Conservation (phyloP, 2,113 vertebrate species). For the Phoenicopterus ruber region DNA sequence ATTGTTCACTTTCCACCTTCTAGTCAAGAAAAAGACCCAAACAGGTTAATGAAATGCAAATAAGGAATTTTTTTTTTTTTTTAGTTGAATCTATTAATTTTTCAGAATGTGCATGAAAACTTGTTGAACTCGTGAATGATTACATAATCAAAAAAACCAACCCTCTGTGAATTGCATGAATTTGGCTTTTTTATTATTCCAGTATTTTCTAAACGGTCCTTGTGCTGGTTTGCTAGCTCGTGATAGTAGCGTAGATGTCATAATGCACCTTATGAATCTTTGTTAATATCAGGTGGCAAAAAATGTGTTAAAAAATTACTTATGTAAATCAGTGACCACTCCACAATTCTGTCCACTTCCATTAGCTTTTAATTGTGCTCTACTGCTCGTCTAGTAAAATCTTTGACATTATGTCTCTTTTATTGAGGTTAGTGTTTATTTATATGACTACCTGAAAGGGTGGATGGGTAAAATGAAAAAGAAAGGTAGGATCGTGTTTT, state of each 20-base stretch:
- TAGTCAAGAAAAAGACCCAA: neutral
- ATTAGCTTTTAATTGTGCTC: neutral
- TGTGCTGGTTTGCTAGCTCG: neutral
- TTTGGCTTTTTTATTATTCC: neutral
- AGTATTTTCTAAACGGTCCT: neutral
- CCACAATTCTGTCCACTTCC: neutral
- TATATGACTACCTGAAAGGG: neutral
- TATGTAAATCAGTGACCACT: neutral
- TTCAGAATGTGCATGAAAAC: neutral
- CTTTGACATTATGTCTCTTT: neutral
- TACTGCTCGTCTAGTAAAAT: neutral
- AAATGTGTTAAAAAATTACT: neutral
- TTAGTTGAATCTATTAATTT: neutral
- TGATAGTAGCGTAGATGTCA: neutral
- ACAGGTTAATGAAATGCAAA: neutral
- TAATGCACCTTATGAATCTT: neutral
- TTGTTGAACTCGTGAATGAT: neutral
- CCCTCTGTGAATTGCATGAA: neutral
- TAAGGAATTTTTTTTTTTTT: neutral
- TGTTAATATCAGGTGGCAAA: neutral
- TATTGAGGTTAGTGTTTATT: neutral
- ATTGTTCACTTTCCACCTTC: neutral
- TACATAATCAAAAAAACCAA: neutral
- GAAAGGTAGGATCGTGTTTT: conserved; percentile 24
- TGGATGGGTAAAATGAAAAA: conserved; percentile 31